Evolutionary conservation across 2,888 invertebrate genomes (phyloP), one percentile per base, ranked within the genome.

Genomic region (Drosophila infuscata): DNA sequence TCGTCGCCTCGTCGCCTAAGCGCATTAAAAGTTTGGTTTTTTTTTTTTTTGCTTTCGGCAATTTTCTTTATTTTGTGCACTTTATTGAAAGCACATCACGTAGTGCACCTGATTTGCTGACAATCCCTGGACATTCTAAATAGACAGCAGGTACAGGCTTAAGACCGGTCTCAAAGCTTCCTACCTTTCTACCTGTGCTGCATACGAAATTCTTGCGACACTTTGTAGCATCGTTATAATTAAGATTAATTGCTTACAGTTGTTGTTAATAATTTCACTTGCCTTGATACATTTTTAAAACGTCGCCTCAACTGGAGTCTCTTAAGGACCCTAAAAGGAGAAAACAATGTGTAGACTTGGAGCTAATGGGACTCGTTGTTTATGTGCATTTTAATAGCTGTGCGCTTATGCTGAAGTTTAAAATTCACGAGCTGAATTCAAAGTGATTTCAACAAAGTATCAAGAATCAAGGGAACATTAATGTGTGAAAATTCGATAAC

Each of bases 41-140:
- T 59, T 68, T 63, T 62, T 36, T 52, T 46, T 59, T 68, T 64
- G 71, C 63, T 66, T 61, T 43, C 20, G 70, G 59, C 56, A 65
- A 63, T 82, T 72, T 70, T 62, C 59, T 73, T 72, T 77, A 72
- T 78, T 73, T 76, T 66, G 87, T 84, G 80, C 87, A 85, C 78
- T 87, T 87, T 85, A 83, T 83, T 81, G 81, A 78, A 88, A 88
- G 87, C 87, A 90, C 82, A 86, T 88, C 91, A 92, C 91, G 91
- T 92, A 81, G 82, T 91, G 84, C 85, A 91, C 89, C 91, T 91
- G 90, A 86, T 91, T 91, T 91, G 89, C 79, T 82, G 85, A 81
- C 83, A 90, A 82, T 87, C 82, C 85, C 75, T 68, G 79, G 70
- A 86, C 79, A 82, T 81, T 84, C 75, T 80, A 81, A 78, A 74